A percentile compares a stretch with the other conserved stretches of the same genome.
Conservation (phyloP, 1,140 invertebrate species). For the Drosophila pachea region DNA sequence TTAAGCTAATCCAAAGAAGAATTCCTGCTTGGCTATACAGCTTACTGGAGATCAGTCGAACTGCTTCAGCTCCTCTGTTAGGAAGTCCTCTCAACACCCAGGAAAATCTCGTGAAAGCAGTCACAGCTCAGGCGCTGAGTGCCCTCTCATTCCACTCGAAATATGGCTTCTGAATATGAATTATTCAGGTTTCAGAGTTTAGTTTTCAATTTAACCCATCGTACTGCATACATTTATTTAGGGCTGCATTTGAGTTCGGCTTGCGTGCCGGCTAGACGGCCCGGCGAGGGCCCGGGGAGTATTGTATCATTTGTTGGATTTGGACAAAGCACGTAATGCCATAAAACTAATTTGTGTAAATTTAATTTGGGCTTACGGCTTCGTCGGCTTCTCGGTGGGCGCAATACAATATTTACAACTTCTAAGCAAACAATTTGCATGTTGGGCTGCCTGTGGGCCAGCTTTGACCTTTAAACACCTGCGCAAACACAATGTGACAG, state of each 20-base stretch:
- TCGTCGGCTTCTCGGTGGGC: conserved; percentile 33
- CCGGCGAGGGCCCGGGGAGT: conserved; percentile 10
- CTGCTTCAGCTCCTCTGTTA: too few relatives aligned
- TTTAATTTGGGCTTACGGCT: conserved; percentile 57
- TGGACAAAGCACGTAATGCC: conserved; percentile 32
- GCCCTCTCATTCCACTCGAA: too few relatives aligned
- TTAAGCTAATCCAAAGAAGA: too few relatives aligned
- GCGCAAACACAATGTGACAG: conserved; percentile 47
- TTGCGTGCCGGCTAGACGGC: conserved; percentile 14
- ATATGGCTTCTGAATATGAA: too few relatives aligned
- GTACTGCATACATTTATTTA: background rate
- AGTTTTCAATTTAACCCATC: conserved; percentile 18
- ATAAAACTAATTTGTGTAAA: conserved; percentile 74
- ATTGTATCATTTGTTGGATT: conserved; percentile 27
- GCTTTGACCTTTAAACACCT: conserved; percentile 63
- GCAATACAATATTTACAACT: conserved; percentile 75
- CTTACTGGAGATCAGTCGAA: too few relatives aligned
- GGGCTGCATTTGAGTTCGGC: background rate
- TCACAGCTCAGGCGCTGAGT: too few relatives aligned
- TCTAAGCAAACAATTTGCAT: conserved; percentile 71
- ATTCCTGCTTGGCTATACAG: too few relatives aligned
- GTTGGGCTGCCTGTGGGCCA: conserved; percentile 29
- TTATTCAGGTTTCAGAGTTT: background rate
- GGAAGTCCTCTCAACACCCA: too few relatives aligned
- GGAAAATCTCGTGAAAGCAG: too few relatives aligned